Evolutionary conservation across 1,140 invertebrate genomes (phyloP), one percentile per base, ranked within the genome.

Genomic region (Anadara kagoshimensis): DNA sequence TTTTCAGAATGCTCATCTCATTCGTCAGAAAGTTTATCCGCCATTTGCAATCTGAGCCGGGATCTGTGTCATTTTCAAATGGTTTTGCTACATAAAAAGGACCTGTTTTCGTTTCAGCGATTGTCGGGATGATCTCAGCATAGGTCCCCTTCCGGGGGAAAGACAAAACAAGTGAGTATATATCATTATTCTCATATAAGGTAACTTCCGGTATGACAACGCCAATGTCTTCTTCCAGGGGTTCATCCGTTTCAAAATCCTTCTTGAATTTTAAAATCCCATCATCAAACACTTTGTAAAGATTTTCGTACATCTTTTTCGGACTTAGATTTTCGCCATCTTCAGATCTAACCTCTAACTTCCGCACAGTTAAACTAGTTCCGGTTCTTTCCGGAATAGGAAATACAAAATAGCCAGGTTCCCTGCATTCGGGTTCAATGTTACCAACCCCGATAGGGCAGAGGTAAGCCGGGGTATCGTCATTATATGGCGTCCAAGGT

Each of bases 1-100:
- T 79, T 18, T 54, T 57, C 11, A 84, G 66, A 24, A 84, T 81
- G 1, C 76, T 73, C 57, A 78, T 71, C 24, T 84, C 83, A 45
- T 74, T 69, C n/a, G 51, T 51, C 14, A 65, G 45, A 59, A 51
- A 83, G 54, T 81, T 81, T 0, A 79, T 73, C 26, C 79, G 54
- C 75, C 80, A 84, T 12, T 70, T 44, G 24, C 78, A 76, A 44
- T 83, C 81, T 0, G 78, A 81, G 18, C 45, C 64, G 0, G 75
- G 72, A 57, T 82, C 68, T n/a, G 70, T 36, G 53, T 82, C 82
- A 10, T 66, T 58, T 20, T 75, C 57, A 56, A 78, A 78, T 24
- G 78, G 75, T 53, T 75, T 76, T 49, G 69, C 70, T 0, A 80
- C 70, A 58, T 73, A 78, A 54, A 74, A 66, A 7, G 80, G 78